Evolutionary conservation across 2,113 vertebrate genomes (phyloP), one percentile per base, ranked within the genome.

Genomic region (Paedocypris sp.): DNA sequence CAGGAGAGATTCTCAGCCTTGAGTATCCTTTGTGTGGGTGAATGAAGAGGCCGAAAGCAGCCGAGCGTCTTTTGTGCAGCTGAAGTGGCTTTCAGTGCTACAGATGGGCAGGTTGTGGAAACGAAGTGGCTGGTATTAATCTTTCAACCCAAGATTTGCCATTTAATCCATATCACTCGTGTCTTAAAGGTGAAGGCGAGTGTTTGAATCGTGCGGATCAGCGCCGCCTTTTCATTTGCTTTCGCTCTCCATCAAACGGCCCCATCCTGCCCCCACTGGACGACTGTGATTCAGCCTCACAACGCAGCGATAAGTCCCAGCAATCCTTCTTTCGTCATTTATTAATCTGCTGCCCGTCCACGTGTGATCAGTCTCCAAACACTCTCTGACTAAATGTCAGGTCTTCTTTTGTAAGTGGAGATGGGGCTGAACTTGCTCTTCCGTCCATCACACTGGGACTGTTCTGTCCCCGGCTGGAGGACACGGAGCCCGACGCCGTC

Each of bases 1-100:
- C 54, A 3, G 43, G 53, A 42, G 38, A 58, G 54, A 58, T 58
- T 58, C 54, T 58, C 26, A 58, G 54, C 54, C 54, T 58, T 58
- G 54, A 58, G 54, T 58, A 39, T 25, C 54, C 54, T 43, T 58
- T 58, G 28, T 58, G 39, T 58, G 54, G 39, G 54, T 45, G 54
- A 58, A 58, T 45, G 54, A 43, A 31, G 54, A 58, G 54, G 54
- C 25, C 12, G 54, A 58, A 28, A 32, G 39, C 54, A 45, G 39
- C 26, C 1, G 13, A 22, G 52, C 42, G 54, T 43, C 54, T 58
- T 58, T 58, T 32, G 32, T 45, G 39, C 54, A 22, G 11, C 18
- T 31, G 28, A 58, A 58, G 54, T 58, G 54, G 16, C 54, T 58
- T 58, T 45, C 39, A 32, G 38, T 1, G 18, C 39, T 58, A 31